Percentiles rank a stretch among this genome's conserved stretches.
Conservation (phyloP, 2,888 invertebrate species). For the Drosophila bunnanda region DNA sequence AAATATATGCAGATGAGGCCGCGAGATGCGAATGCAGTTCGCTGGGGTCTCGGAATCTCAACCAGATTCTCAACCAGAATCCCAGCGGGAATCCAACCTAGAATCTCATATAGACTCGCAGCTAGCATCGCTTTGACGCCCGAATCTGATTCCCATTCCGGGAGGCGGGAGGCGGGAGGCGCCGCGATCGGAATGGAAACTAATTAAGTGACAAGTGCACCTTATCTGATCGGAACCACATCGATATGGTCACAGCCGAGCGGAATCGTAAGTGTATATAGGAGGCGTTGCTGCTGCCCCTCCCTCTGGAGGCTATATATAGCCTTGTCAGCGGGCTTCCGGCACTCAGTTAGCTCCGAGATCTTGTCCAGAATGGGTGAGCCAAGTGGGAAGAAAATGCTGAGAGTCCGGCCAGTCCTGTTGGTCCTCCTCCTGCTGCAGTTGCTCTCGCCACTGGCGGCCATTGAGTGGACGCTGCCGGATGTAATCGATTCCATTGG, state of each 20-base stretch:
- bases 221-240: constrained; percentile 68
- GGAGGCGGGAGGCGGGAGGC: background rate
- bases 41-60: background rate
- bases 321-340: constrained; percentile 46
- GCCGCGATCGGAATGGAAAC: constrained; percentile 46
- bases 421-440: constrained; percentile 38
- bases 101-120: background rate
- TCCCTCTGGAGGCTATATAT: constrained; percentile 58
- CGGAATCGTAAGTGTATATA: constrained; percentile 19
- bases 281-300: constrained; percentile 8
- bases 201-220: constrained; percentile 73
- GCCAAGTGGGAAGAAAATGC: background rate
- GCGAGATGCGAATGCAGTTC: constrained; percentile 32
- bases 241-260: constrained; percentile 56
- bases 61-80: background rate
- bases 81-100: background rate
- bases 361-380: constrained; percentile 46
- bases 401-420: background rate
- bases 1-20: constrained; percentile 42
- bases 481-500: constrained; percentile 67
- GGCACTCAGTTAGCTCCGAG: constrained; percentile 59
- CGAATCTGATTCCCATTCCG: background rate
- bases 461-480: constrained; percentile 55
- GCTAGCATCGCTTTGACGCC: background rate
- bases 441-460: background rate